Evolutionary conservation across 2,113 vertebrate genomes (phyloP), one percentile per base, ranked within the genome.

Genomic region (Pithys albifrons): DNA sequence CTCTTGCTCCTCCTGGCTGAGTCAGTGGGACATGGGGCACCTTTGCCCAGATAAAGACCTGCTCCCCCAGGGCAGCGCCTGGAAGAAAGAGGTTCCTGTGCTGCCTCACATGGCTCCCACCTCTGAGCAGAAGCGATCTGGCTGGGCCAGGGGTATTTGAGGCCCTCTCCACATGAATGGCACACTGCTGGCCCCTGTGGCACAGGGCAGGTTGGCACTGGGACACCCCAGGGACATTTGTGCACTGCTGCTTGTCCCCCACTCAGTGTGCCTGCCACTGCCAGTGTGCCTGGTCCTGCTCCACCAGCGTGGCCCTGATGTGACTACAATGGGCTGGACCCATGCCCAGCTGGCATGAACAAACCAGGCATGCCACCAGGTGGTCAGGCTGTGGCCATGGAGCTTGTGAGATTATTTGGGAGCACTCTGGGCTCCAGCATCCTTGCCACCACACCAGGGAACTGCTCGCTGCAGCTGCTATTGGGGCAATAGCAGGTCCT

Each of bases 331-430:
- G 17, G 48, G 45, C 58, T 72, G 57, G 37, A 67, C 20, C 52
- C 1, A 0, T 19, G 24, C 48, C 41, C 62, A 48, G 19, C 35
- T 4, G 3, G 31, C 31, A 20, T 14, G 35, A 62, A 43, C 35
- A 69, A 43, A 43, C 22, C 7, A 8, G 29, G n/a, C 16, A 22
- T 52, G n/a, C 22, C 69, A 73, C 55, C 27, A 31, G 35, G 1
- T 6, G 43, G 17, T 49, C 43, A 69, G 66, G 35, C 71, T 57
- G 64, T 1, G 3, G 14, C 52, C 9, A 1, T 0, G 0, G 57
- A 91, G 23, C 51, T 66, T 43, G 43, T 29, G 43, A 28, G 10
- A 4, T 25, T n/a, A 14, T 46, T 19, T 65, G 70, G 48, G 27
- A 43, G 31, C 2, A 3, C 11, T 37, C 6, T 23, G 58, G 62